Evolutionary conservation across 2,797 vertebrate species (phyloP), one percentile per base, ranked within the genome.

Genomic region (Meda fulgida): DNA sequence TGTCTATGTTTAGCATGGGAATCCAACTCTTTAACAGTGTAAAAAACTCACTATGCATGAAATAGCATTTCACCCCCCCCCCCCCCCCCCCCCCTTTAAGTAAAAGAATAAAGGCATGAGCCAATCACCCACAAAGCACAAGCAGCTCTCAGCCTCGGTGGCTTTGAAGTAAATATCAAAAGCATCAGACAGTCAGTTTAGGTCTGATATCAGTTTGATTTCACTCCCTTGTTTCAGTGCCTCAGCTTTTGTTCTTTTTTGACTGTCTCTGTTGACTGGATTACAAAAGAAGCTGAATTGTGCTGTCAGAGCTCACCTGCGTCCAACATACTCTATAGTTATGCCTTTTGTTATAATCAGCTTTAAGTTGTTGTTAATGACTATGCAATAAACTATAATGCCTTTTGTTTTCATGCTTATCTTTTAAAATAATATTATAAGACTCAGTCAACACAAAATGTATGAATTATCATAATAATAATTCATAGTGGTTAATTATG

Each of bases 91-190:
- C n/a, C n/a, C n/a, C n/a, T n/a, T n/a, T n/a, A 73, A 65, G 23
- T 36, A 11, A 48, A 72, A 69, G 71, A 89, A 89, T 88, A 91
- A 93, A 92, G 89, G 89, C 88, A 89, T 89, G 90, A 92, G 89
- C 88, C 87, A 90, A 86, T 84, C 90, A 82, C 92, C 91, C 90
- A 93, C 92, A 88, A 89, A 92, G 89, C 90, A 87, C 60, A 85
- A 91, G 89, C 89, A 86, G 91, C 89, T 90, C 91, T 92, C 90
- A 91, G 85, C 70, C 87, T 87, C 77, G 19, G 66, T 1, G 66
- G 85, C 93, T 94, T 93, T 93, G 92, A 95, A 93, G 92, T 93
- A 53, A 0, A 89, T 91, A 91, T 93, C 92, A 93, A 94, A 85
- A 93, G 91, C 89, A 83, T 88, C 87, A 92, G 91, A 91, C 88